Conservation (phyloP, 35 echinoderm and acorn worm species). For the Heliocidaris tuberculata region DNA sequence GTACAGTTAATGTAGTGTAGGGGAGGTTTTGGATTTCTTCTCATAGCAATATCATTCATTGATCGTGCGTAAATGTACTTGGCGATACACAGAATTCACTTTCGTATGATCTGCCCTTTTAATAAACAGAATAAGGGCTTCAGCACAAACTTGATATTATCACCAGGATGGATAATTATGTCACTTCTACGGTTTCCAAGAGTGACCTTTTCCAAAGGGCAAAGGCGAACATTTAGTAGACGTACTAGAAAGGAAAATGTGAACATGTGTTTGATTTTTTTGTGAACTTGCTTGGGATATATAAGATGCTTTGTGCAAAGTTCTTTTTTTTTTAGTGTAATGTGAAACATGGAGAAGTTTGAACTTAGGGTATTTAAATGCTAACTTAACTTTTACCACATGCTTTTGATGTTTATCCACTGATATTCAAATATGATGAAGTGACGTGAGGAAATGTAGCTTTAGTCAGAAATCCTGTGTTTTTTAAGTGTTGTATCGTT, state of each 20-base stretch:
- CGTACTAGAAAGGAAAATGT: not conserved
- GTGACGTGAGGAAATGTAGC: not conserved
- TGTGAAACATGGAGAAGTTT: not conserved
- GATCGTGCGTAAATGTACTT: not conserved
- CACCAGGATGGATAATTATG: not conserved
- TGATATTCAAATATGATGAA: not conserved
- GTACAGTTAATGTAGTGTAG: not conserved
- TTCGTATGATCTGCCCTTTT: not conserved
- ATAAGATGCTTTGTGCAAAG: not conserved
- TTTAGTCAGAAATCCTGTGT: not conserved
- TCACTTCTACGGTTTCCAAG: not conserved
- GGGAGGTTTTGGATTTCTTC: not conserved
- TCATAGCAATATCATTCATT: not conserved
- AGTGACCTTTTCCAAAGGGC: not conserved
- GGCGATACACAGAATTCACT: not conserved
- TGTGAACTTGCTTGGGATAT: not conserved
- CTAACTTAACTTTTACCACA: not conserved
- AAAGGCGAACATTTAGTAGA: not conserved
- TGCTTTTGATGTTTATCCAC: not conserved
- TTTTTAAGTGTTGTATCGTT: not conserved
- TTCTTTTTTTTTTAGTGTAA: not conserved
- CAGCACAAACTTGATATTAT: not conserved
- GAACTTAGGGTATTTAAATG: not conserved
- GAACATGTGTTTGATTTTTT: not conserved
- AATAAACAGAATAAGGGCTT: not conserved